phyloP scores from a whole-genome alignment of 2,113 vertebrate species.

The Elanoides forficatus region DNA sequence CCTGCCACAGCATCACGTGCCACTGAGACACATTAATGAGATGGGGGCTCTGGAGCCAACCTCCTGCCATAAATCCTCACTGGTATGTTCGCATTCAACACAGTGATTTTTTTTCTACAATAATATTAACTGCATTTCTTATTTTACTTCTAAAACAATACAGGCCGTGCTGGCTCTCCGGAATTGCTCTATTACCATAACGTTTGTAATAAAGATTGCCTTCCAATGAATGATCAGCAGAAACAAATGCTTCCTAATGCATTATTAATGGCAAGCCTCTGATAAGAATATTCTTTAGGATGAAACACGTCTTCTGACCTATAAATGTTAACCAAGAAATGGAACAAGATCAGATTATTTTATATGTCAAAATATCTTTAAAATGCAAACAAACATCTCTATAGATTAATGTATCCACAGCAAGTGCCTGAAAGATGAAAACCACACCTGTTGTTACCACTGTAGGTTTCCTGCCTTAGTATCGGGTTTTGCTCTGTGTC shows the following conservation, averaged over 20 bases:
- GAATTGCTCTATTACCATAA: not conserved
- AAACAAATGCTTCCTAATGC: not conserved
- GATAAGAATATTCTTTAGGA: not conserved
- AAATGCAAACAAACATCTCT: not conserved
- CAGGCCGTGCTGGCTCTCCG: not conserved
- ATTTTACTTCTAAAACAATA: not conserved
- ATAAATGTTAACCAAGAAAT: not conserved
- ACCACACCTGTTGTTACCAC: not conserved
- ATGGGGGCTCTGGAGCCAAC: accelerated
- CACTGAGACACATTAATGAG: not conserved
- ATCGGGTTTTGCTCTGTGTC: not conserved
- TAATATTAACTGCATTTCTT: not conserved
- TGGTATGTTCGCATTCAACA: not conserved
- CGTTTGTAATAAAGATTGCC: not conserved
- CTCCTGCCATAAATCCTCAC: not conserved
- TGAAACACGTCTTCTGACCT: not conserved
- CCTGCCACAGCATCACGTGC: not conserved
- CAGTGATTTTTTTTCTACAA: not conserved
- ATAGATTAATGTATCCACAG: not conserved
- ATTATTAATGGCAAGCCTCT: not conserved
- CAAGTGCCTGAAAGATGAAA: not conserved
- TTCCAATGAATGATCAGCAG: not conserved
- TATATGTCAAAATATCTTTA: not conserved
- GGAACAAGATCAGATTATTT: not conserved
- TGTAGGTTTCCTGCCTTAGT: not conserved